These are phyloP conservation scores for Phoenicopterus ruber DNA, from an alignment of 2,113 vertebrate genomes.

Conservation along the genomic window DNA sequence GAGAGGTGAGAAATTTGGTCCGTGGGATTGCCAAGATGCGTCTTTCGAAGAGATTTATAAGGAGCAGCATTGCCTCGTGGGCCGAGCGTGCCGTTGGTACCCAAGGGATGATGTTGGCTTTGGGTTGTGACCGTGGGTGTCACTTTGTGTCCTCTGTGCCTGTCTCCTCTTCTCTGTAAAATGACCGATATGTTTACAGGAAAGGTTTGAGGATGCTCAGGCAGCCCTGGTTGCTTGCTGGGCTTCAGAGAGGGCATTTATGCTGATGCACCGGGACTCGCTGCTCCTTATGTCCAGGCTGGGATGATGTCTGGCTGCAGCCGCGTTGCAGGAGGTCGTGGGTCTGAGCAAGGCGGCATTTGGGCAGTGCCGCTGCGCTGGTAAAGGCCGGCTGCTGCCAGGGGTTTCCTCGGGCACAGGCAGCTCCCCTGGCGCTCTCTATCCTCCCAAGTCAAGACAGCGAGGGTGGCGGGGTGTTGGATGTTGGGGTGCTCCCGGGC, in stretches of 20 bases:
- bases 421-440: not conserved
- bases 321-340: not conserved
- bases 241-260: not conserved
- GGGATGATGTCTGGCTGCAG: not conserved
- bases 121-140: not conserved
- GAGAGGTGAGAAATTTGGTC: not conserved
- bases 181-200: rapidly evolving
- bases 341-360: not conserved
- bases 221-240: not conserved
- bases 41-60: not conserved
- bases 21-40: not conserved
- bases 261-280: rapidly evolving
- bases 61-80: not conserved
- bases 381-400: not conserved
- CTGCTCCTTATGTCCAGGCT: not conserved
- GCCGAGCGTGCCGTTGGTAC: not conserved
- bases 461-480: rapidly evolving
- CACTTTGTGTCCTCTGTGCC: not conserved
- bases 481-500: rapidly evolving
- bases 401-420: not conserved
- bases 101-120: not conserved
- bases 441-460: not conserved
- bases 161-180: not conserved
- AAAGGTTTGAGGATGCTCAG: not conserved
- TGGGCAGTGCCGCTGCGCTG: not conserved